Conservation (phyloP, 2,888 invertebrate genomes). For the Andrena trimmerana region DNA sequence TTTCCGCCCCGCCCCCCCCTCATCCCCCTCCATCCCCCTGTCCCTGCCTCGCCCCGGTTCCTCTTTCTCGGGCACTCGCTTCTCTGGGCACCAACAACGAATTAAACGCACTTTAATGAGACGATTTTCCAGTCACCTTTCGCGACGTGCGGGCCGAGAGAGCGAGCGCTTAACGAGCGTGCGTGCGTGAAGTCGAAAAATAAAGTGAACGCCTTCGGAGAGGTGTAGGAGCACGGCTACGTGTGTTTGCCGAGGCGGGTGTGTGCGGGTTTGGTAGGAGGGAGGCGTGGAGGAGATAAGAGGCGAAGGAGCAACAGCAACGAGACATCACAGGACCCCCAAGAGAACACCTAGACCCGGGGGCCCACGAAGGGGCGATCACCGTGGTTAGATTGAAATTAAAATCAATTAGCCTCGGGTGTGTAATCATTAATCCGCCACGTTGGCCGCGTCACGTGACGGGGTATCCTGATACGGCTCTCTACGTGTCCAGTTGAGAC, state of each 20-base stretch:
- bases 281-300: background rate
- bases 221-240: conserved; percentile 10
- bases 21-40: background rate
- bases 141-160: conserved; percentile 49
- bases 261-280: background rate
- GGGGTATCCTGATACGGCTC: conserved; percentile 19
- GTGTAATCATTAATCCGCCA: conserved; percentile 69
- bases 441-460: conserved; percentile 57
- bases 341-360: background rate
- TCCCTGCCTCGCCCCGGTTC: background rate
- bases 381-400: conserved; percentile 68
- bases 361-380: conserved; percentile 25
- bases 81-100: conserved; percentile 45
- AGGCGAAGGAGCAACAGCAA: background rate
- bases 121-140: conserved; percentile 71
- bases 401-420: conserved; percentile 73
- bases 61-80: background rate
- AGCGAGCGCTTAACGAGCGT: conserved; percentile 59
- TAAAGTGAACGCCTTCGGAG: conserved; percentile 41
- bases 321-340: conserved; percentile 2
- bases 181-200: conserved; percentile 67
- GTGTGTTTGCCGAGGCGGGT: background rate
- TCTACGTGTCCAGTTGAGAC: conserved; percentile 46
- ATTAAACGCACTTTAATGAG: conserved; percentile 66
- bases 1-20: background rate